Conservation (phyloP, 30 jellyfish, hydroid and myxozoan species). For the Turritopsis rubra region DNA sequence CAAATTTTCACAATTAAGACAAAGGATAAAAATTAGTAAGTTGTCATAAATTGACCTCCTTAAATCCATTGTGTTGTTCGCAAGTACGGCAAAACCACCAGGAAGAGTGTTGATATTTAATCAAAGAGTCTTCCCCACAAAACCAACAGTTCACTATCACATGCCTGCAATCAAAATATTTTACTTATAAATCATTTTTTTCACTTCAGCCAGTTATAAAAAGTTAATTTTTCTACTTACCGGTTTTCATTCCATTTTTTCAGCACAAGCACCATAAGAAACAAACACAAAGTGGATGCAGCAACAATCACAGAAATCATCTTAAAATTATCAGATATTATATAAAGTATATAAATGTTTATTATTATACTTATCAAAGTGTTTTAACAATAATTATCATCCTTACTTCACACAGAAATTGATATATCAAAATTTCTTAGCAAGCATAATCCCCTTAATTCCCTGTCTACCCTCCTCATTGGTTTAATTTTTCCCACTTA, state of each 20-base stretch:
- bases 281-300: not conserved
- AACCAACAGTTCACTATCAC: not conserved
- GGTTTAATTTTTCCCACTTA: no score
- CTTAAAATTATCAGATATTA: not conserved
- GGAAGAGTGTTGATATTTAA: not conserved
- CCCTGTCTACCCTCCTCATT: no score
- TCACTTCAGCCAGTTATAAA: not conserved
- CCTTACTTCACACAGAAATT: no score
- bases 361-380: no score
- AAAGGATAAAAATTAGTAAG: no score
- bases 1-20: no score
- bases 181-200: no score
- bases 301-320: not conserved
- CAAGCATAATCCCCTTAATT: no score
- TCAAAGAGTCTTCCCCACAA: not conserved
- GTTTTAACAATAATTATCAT: no score
- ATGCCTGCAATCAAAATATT: not conserved
- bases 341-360: no score
- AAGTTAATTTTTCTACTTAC: not conserved
- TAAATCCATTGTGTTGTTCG: not conserved
- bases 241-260: not conserved
- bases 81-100: not conserved
- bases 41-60: not conserved
- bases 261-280: not conserved
- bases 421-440: no score